Conservation (phyloP, 2,113 vertebrate species). For the Ochotona curzoniae region DNA sequence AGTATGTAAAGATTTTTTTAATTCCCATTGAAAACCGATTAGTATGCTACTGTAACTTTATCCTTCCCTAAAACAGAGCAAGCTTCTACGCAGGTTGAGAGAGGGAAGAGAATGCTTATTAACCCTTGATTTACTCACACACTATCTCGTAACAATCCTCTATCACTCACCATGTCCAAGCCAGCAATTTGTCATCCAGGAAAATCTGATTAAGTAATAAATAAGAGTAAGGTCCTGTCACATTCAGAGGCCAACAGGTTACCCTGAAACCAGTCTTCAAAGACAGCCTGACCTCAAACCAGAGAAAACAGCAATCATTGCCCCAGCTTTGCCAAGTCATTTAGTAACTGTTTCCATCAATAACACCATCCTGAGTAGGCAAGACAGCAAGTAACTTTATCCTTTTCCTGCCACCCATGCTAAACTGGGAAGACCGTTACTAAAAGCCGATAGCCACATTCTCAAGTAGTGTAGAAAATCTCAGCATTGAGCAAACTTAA, state of each 20-base stretch:
- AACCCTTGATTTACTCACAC: conserved; percentile 14
- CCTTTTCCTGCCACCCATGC: neutral
- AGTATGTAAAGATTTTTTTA: neutral
- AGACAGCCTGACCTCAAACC: neutral
- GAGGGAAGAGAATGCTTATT: neutral
- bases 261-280: conserved; percentile 28
- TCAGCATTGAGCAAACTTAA: neutral
- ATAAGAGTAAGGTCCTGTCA: neutral
- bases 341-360: conserved; percentile 30
- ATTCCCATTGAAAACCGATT: conserved; percentile 19
- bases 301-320: neutral
- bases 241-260: neutral
- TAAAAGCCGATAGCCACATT: neutral
- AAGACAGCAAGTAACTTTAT: neutral
- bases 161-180: neutral
- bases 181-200: conserved; percentile 30
- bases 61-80: conserved; percentile 9
- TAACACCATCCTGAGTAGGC: neutral
- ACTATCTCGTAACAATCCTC: conserved; percentile 1
- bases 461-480: neutral
- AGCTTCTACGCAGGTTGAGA: neutral
- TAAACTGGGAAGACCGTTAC: neutral
- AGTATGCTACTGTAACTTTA: conserved; percentile 15
- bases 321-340: neutral
- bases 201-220: conserved; percentile 54